Conservation (phyloP, 64 coral and sea anemone species). For the Dendrophyllia cribrosa region DNA sequence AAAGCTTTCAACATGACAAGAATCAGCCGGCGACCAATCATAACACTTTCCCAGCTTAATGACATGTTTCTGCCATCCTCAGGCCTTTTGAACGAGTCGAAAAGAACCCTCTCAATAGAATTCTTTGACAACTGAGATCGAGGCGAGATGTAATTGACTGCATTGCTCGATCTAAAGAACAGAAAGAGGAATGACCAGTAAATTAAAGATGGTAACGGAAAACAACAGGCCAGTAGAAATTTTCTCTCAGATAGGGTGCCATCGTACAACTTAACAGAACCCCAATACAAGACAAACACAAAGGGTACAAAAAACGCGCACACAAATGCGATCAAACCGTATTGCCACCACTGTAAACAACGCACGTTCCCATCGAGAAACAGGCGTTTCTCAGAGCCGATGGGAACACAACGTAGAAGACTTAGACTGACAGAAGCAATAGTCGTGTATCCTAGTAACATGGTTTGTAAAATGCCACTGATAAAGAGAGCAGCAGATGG, state of each 20-base stretch:
- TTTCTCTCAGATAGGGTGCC: constrained; percentile 42
- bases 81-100: constrained; percentile 59
- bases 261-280: constrained; percentile 61
- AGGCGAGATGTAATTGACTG: background rate
- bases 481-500: constrained; percentile 72
- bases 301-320: constrained; percentile 67
- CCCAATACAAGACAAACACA: constrained; percentile 67
- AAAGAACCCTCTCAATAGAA: constrained; percentile 47
- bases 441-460: constrained; percentile 91
- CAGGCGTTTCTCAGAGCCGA: constrained; percentile 50
- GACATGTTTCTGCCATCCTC: constrained; percentile 11
- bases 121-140: background rate
- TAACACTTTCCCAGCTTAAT: constrained; percentile 86
- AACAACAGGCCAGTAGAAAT: constrained; percentile 60
- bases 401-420: constrained; percentile 52
- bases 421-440: constrained; percentile 51
- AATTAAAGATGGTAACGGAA: constrained; percentile 59
- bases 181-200: constrained; percentile 19
- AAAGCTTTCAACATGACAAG: constrained; percentile 57
- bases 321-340: constrained; percentile 45
- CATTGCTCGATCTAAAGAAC: background rate
- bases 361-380: constrained; percentile 60
- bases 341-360: constrained; percentile 91
- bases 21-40: constrained; percentile 74
- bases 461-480: constrained; percentile 69